These are phyloP conservation scores for Charina bottae DNA, from an alignment of 2,113 vertebrate species.

Conservation along the genomic window DNA sequence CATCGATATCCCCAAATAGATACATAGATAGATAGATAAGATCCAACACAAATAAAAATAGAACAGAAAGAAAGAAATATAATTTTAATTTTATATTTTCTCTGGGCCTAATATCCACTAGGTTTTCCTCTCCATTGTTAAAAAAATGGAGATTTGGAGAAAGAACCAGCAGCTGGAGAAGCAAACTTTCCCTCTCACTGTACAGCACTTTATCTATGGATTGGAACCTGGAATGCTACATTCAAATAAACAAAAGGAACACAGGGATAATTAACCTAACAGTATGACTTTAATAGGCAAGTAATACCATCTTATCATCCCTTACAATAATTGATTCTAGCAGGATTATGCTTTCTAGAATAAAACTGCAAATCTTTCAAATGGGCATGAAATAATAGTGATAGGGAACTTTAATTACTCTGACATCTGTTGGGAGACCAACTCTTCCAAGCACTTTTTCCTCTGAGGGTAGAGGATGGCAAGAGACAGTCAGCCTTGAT, in stretches of 20 bases:
- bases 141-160: neutral
- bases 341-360: neutral
- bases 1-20: neutral
- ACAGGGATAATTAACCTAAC: neutral
- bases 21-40: neutral
- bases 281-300: neutral
- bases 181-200: neutral
- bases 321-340: neutral
- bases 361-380: neutral
- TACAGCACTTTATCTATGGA: neutral
- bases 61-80: neutral
- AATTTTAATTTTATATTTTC: neutral
- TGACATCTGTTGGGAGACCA: neutral
- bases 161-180: neutral
- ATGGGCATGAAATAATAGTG: neutral
- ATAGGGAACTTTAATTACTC: neutral
- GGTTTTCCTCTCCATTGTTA: neutral
- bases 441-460: neutral
- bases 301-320: neutral
- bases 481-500: neutral
- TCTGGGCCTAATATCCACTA: neutral
- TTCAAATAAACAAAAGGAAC: neutral
- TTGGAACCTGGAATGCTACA: neutral
- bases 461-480: neutral
- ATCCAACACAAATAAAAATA: neutral